Evolutionary conservation across 2,113 vertebrate genomes (phyloP).

Genomic region (Clarias magur): DNA sequence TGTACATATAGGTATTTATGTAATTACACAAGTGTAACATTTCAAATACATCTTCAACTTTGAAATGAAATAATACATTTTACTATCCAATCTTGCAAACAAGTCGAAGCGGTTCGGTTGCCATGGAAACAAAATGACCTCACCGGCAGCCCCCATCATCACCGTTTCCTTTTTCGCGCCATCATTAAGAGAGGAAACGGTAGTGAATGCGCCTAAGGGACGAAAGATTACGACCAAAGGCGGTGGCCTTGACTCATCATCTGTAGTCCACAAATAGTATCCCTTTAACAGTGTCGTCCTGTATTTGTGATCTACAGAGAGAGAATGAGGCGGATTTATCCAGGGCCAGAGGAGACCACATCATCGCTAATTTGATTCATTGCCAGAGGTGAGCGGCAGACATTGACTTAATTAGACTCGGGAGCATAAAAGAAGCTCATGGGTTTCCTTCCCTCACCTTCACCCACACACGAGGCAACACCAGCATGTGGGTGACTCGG

Average conservation of each 20-base stretch:
- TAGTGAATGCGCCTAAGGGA: slow-evolving; percentile 9
- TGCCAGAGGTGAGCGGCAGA: slow-evolving; percentile 47
- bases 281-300: slow-evolving; percentile 9
- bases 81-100: neutral
- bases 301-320: slow-evolving; percentile 55
- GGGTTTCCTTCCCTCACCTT: slow-evolving; percentile 61
- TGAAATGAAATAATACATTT: neutral
- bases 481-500: neutral
- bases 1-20: no score
- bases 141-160: neutral
- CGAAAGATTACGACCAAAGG: neutral
- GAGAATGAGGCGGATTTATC: slow-evolving; percentile 59
- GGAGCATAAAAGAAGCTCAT: slow-evolving; percentile 64
- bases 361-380: slow-evolving; percentile 63
- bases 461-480: slow-evolving; percentile 37
- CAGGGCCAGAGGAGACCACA: slow-evolving; percentile 61
- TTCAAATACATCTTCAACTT: neutral
- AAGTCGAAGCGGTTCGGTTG: neutral
- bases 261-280: neutral
- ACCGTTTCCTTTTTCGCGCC: neutral
- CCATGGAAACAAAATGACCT: neutral
- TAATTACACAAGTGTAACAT: neutral
- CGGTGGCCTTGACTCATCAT: neutral
- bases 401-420: slow-evolving; percentile 67
- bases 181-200: neutral